phyloP scores from a whole-genome alignment of 2,797 vertebrate genomes.

The Microtus agrestis region DNA sequence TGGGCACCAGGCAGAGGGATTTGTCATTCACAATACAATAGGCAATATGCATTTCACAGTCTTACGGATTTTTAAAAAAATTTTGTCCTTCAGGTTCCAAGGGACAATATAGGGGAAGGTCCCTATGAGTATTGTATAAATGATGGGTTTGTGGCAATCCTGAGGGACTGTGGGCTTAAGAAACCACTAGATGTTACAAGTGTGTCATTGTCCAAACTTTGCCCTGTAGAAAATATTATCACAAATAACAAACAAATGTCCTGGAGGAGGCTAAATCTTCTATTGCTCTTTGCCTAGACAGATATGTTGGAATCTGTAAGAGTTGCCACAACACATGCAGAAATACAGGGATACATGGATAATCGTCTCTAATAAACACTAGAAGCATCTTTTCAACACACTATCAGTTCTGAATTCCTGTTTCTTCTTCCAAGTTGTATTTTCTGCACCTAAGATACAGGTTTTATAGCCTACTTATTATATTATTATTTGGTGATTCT shows the following conservation, averaged over 20 bases:
- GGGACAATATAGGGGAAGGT: neutral
- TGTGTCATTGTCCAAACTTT: neutral
- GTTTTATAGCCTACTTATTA: neutral
- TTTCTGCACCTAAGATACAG: neutral
- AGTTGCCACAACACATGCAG: neutral
- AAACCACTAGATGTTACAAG: neutral
- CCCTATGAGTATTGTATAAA: neutral
- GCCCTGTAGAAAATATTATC: neutral
- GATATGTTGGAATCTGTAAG: constrained; percentile 39
- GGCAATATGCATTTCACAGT: neutral
- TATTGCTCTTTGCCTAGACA: neutral
- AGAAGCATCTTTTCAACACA: neutral
- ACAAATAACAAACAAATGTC: neutral
- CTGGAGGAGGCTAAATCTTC: neutral
- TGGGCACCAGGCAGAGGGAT: neutral
- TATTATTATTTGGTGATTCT: neutral
- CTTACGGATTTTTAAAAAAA: neutral
- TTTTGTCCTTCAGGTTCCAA: neutral
- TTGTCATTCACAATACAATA: neutral
- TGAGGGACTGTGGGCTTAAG: neutral
- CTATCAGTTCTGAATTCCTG: constrained; percentile 11
- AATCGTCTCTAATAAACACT: constrained; percentile 37
- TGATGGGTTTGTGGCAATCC: neutral
- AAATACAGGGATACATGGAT: neutral
- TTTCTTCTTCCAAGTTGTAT: neutral